A percentile compares a stretch with the other conserved stretches of the same genome.
Evolutionary conservation across 2,113 vertebrate species (phyloP).

Genomic region (Pampusana beccarii): DNA sequence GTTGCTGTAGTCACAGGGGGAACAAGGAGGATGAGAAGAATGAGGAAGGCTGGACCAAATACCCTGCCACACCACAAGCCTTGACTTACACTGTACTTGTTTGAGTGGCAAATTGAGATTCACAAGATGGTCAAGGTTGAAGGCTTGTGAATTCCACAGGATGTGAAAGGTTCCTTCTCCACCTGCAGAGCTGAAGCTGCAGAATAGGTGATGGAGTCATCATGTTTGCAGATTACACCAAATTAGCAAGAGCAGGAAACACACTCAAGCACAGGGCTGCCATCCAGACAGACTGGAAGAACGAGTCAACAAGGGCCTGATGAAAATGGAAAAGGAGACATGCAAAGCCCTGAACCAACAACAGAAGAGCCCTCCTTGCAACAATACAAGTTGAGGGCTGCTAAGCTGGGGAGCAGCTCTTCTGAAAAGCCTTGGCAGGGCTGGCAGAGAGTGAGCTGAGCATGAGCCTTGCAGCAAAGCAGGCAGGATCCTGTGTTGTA

Average conservation of each 20-base stretch:
- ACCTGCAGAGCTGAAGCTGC: not conserved
- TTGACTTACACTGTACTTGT: not conserved
- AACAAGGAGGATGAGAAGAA: not conserved
- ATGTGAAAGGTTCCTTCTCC: not conserved
- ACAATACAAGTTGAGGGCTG: fast-evolving
- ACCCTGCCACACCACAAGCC: not conserved
- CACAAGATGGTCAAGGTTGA: not conserved
- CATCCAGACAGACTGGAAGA: not conserved
- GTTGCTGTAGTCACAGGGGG: not conserved
- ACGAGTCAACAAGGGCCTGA: not conserved
- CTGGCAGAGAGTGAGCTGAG: not conserved
- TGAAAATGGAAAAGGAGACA: not conserved
- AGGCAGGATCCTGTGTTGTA: fast-evolving
- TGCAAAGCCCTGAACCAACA: not conserved
- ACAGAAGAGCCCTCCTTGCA: no score
- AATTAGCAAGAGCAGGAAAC: not conserved
- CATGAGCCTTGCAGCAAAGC: not conserved
- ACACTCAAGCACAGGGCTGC: not conserved
- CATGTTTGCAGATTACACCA: not conserved
- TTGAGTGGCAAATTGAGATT: not conserved
- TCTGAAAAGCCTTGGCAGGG: not conserved
- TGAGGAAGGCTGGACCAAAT: not conserved
- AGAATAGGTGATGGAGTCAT: not conserved
- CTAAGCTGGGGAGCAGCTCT: not conserved
- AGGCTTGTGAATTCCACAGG: not conserved